These are phyloP conservation scores for Anser cygnoides DNA, from an alignment of 2,113 vertebrate species.

Conservation along the genomic window DNA sequence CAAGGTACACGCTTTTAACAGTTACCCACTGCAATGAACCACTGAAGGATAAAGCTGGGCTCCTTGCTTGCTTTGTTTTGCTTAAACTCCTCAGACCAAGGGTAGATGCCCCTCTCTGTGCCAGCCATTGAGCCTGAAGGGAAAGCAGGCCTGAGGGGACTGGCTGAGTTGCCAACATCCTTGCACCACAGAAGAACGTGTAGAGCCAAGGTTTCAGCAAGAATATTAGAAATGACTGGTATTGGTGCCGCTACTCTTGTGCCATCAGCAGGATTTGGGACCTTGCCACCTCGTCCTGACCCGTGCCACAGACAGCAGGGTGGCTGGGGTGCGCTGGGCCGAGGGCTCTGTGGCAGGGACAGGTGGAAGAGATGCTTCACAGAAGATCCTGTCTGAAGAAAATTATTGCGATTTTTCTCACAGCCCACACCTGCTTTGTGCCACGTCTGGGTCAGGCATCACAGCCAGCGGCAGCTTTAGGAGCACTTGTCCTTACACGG, in stretches of 20 bases:
- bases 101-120: not conserved
- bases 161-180: not conserved
- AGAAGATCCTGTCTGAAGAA: too few relatives aligned
- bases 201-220: not conserved
- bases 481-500: not conserved
- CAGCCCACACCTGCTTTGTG: accelerated
- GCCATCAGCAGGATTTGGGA: not conserved
- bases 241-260: not conserved
- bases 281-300: accelerated
- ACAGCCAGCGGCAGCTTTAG: not conserved
- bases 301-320: not conserved
- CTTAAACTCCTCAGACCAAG: not conserved
- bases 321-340: accelerated
- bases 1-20: not conserved
- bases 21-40: not conserved
- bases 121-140: not conserved
- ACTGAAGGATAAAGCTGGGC: not conserved
- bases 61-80: not conserved
- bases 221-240: not conserved
- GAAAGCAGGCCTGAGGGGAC: not conserved
- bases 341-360: accelerated
- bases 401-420: too few relatives aligned
- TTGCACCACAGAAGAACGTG: not conserved
- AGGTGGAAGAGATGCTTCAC: not conserved
- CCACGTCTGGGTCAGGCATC: not conserved